Evolutionary conservation across 1,140 invertebrate genomes (phyloP).

Genomic region (Pseudobourletiella spinata): DNA sequence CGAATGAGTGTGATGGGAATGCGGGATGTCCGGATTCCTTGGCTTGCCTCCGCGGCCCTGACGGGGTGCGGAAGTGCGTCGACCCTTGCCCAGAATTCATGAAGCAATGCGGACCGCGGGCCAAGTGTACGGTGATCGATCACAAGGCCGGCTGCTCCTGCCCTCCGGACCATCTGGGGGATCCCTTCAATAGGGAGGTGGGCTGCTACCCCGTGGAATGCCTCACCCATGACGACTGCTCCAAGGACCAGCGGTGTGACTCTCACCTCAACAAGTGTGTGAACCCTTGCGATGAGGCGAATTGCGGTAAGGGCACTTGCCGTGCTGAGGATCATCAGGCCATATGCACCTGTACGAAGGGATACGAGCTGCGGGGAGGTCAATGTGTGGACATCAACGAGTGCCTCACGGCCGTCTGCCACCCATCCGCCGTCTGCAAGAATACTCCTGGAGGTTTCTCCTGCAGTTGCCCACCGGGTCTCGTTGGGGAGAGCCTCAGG

Average conservation of each 20-base stretch:
- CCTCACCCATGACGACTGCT: constrained; percentile 61
- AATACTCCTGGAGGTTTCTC: constrained; percentile 65
- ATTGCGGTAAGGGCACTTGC: constrained; percentile 59
- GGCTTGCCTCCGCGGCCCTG: constrained; percentile 57
- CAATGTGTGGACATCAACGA: constrained; percentile 74
- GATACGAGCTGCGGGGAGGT: constrained; percentile 54
- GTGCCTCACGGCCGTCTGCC: constrained; percentile 64
- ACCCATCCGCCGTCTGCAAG: constrained; percentile 61
- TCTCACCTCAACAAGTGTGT: constrained; percentile 63
- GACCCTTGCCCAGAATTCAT: constrained; percentile 57
- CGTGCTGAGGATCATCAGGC: constrained; percentile 55
- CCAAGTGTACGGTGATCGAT: constrained; percentile 58
- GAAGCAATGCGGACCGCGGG: constrained; percentile 56
- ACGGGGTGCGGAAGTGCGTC: constrained; percentile 47
- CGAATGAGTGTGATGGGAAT: constrained; percentile 59
- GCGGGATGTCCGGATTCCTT: constrained; percentile 60
- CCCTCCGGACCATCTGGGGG: constrained; percentile 66
- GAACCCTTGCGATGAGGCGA: constrained; percentile 62
- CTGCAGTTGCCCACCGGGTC: constrained; percentile 64
- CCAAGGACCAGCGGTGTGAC: constrained; percentile 63
- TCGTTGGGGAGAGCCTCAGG: constrained; percentile 63
- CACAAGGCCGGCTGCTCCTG: constrained; percentile 62
- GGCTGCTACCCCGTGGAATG: constrained; percentile 66
- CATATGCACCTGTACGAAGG: constrained; percentile 62
- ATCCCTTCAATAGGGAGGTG: constrained; percentile 52